Base-by-base conservation (phyloP, 1,140 invertebrate species). In the Hypsibius dujardini region DNA sequence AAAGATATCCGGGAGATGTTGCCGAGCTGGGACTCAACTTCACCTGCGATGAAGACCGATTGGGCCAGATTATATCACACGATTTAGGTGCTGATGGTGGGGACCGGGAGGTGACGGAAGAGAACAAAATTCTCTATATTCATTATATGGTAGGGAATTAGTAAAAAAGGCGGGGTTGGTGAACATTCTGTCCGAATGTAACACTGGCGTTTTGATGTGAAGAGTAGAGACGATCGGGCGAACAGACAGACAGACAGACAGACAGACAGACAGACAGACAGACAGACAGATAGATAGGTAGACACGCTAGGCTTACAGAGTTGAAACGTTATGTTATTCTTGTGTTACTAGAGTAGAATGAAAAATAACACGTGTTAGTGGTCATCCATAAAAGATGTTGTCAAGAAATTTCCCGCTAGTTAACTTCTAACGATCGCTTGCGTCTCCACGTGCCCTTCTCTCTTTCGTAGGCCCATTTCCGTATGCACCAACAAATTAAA, bases 111-210 rank as follows among this genome's bases (percentile, higher is more conserved):
- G 93, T 99, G 1, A 97, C 90, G 1, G 94, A 96, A 82, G 90
- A 95, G 77, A 98, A 97, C 81, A 96, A 93, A 81, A 95, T 97
- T 72, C 89, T 90, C 77, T 98, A 98, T 79, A 94, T 99, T 67
- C 95, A 99, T 80, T 82, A 92, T 74, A 96, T 98, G 92, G 62
- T 56, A 56, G n/a, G n/a, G n/a, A n/a, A n/a, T n/a, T n/a, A n/a
- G n/a, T n/a, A n/a, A n/a, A n/a, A n/a, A n/a, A n/a, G n/a, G n/a
- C n/a, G n/a, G n/a, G n/a, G n/a, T n/a, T n/a, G n/a, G n/a, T n/a
- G n/a, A n/a, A n/a, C n/a, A n/a, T n/a, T n/a, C n/a, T n/a, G n/a
- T n/a, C n/a, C n/a, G n/a, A n/a, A n/a, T n/a, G n/a, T n/a, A n/a
- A n/a, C n/a, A n/a, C n/a, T n/a, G n/a, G n/a, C n/a, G n/a, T n/a